Evolutionary conservation across 2,113 vertebrate genomes (phyloP), one percentile per base, ranked within the genome.

Genomic region (Poeciliopsis retropinna): DNA sequence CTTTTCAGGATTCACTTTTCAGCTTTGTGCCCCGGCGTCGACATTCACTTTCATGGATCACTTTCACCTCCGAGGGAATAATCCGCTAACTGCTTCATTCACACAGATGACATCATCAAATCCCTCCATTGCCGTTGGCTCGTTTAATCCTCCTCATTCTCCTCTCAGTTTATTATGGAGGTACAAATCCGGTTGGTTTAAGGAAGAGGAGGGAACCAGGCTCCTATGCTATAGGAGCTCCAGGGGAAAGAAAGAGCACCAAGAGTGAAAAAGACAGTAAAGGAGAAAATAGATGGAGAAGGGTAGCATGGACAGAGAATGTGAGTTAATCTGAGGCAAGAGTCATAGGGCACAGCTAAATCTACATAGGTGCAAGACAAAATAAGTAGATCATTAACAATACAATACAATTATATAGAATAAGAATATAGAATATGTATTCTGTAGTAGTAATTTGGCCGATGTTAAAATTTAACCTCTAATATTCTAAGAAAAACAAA

Each of bases 131-230:
- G 88, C 93, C 90, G 91, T 92, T 91, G 92, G 91, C 91, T 91
- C 78, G 80, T 91, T 95, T 95, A 96, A 93, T 95, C 94, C 85
- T 3, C 89, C 89, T 95, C 92, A 94, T 94, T 96, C 94, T 93
- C 89, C 92, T 84, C 94, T 87, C 86, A 91, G 85, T 93, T 92
- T 89, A 93, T 94, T 94, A 94, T 92, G 81, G 89, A 94, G 76
- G 79, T 87, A 85, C 89, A 90, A 92, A 94, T 94, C 92, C 91
- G 89, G 84, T 87, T 83, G 69, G 81, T 88, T 91, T 89, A 84
- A 88, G 89, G 88, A 85, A 88, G 89, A 66, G 66, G 88, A 83
- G 71, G 83, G 81, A 85, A 78, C 85, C 54, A 3, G 75, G 80
- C 78, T 86, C 67, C 80, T 73, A 85, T 57, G 51, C 65, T 75